Percentiles rank a stretch among this genome's conserved stretches.
phyloP scores from a whole-genome alignment of 2,113 vertebrate genomes.

The Numida meleagris region DNA sequence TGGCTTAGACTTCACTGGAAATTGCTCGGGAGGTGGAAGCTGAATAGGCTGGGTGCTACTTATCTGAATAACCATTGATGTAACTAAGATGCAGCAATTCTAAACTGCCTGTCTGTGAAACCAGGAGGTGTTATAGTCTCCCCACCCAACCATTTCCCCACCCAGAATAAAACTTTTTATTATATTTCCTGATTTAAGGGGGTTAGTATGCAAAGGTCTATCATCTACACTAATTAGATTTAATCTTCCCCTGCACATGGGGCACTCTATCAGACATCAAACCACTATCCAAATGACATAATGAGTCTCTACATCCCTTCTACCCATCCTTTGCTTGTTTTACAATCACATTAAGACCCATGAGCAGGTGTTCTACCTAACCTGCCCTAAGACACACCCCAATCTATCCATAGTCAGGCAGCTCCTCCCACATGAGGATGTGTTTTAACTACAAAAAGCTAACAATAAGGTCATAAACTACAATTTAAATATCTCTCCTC shows the following conservation, averaged over 20 bases:
- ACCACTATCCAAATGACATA: background rate
- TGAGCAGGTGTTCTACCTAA: background rate
- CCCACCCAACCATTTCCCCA: background rate
- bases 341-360: background rate
- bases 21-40: background rate
- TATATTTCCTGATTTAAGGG: background rate
- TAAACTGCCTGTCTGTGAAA: background rate
- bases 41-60: background rate
- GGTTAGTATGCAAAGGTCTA: background rate
- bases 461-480: background rate
- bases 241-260: background rate
- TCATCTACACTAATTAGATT: background rate
- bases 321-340: background rate
- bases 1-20: background rate
- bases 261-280: background rate
- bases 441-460: background rate
- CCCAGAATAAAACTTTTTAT: background rate
- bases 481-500: background rate
- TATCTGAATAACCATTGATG: background rate
- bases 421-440: background rate
- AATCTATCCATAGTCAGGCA: background rate
- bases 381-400: background rate
- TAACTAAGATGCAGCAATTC: background rate
- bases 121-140: background rate
- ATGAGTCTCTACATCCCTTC: no score